These are phyloP conservation scores for Spinibarbus caldwelli DNA, from an alignment of 2,797 vertebrate species.

Conservation along the genomic window DNA sequence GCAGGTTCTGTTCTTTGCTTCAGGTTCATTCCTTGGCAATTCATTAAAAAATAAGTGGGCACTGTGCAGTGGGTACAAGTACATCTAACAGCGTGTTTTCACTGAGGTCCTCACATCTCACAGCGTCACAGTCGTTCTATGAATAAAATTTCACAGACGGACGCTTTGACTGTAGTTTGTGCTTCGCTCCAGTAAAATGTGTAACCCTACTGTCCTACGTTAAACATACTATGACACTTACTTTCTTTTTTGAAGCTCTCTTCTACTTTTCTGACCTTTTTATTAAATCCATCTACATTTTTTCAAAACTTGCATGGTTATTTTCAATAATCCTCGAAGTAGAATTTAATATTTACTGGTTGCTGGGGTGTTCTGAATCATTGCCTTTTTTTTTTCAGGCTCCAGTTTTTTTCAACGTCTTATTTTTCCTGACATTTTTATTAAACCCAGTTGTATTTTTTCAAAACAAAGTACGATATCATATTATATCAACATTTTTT, in stretches of 20 bases:
- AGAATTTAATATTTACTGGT: neutral
- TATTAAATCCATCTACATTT: neutral
- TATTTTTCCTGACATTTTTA: neutral
- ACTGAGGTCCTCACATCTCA: neutral
- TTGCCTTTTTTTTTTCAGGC: neutral
- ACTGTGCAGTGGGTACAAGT: neutral
- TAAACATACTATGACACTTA: neutral
- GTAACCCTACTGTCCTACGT: neutral
- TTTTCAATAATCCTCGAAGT: neutral
- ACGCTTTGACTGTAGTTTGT: neutral
- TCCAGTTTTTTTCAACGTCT: neutral
- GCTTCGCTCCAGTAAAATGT: neutral
- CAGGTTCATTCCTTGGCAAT: neutral
- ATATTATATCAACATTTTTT: too few relatives aligned
- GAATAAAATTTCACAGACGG: slow-evolving; percentile 4
- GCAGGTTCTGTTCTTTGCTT: slow-evolving; percentile 10
- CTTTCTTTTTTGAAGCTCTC: neutral
- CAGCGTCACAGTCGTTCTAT: neutral
- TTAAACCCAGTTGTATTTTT: neutral
- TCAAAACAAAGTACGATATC: neutral
- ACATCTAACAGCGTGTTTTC: neutral
- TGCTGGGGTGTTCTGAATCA: neutral
- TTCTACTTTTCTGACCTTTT: neutral
- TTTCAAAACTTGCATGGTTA: neutral
- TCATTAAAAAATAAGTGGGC: neutral